Conservation (phyloP, 2,113 vertebrate genomes). For the Callorhinus ursinus region DNA sequence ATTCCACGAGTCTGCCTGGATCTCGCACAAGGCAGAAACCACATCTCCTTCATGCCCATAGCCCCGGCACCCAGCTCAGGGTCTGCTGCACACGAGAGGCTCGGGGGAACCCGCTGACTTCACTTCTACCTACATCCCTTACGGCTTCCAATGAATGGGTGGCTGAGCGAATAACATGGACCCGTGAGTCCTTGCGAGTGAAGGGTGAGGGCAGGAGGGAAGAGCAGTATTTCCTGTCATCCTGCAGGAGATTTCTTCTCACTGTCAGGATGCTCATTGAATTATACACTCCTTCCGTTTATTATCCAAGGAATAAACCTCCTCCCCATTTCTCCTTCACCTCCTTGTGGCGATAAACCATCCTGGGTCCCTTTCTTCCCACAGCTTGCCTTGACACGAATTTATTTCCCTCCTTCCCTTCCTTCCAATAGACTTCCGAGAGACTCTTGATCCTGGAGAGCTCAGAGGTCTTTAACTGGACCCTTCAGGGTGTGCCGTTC, state of each 20-base stretch:
- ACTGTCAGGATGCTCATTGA: background rate
- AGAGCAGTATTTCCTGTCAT: background rate
- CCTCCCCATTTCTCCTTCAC: background rate
- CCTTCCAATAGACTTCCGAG: background rate
- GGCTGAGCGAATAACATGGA: background rate
- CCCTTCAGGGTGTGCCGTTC: background rate
- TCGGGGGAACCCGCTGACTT: accelerated
- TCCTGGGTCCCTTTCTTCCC: background rate
- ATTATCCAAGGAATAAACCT: background rate
- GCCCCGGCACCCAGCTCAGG: background rate
- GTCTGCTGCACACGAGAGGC: background rate
- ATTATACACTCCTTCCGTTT: background rate
- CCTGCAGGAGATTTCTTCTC: background rate
- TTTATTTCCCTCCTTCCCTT: accelerated
- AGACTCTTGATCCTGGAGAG: background rate
- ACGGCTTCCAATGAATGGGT: background rate
- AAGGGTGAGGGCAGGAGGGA: background rate
- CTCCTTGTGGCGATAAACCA: background rate
- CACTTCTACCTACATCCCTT: no score
- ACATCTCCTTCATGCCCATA: background rate
- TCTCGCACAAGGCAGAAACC: background rate
- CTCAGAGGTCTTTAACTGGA: background rate
- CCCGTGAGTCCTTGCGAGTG: background rate
- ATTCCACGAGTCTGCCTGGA: background rate
- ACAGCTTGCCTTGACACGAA: background rate